These are phyloP conservation scores for Synodontis membranacea DNA, from an alignment of 2,113 vertebrate genomes.

Conservation along the genomic window DNA sequence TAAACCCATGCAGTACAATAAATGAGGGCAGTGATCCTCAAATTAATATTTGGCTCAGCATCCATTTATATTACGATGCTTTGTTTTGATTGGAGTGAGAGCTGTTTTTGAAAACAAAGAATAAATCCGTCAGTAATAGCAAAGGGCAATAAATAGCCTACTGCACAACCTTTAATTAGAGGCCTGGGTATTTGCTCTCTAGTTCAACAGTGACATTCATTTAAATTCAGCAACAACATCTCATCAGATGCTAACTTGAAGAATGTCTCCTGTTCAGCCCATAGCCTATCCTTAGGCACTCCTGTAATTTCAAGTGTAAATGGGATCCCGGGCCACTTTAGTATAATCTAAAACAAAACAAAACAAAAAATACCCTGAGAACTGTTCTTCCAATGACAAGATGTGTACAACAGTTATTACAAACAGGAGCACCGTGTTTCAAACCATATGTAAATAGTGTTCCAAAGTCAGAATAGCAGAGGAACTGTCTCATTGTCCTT, in stretches of 20 bases:
- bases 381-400: neutral
- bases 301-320: neutral
- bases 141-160: neutral
- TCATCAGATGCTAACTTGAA: neutral
- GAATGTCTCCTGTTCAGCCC: neutral
- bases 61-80: neutral
- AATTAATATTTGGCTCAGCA: neutral
- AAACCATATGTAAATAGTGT: neutral
- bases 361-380: neutral
- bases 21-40: neutral
- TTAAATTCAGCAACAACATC: neutral
- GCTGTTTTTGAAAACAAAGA: neutral
- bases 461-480: neutral
- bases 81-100: neutral
- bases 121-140: neutral
- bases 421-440: neutral
- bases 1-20: neutral
- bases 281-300: neutral
- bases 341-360: neutral
- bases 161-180: neutral
- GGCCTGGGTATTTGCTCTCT: neutral
- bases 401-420: neutral
- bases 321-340: neutral
- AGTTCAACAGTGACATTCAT: neutral
- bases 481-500: neutral